Evolutionary conservation across 2,113 vertebrate species (phyloP), one percentile per base, ranked within the genome.

Genomic region (Amazona vittata): DNA sequence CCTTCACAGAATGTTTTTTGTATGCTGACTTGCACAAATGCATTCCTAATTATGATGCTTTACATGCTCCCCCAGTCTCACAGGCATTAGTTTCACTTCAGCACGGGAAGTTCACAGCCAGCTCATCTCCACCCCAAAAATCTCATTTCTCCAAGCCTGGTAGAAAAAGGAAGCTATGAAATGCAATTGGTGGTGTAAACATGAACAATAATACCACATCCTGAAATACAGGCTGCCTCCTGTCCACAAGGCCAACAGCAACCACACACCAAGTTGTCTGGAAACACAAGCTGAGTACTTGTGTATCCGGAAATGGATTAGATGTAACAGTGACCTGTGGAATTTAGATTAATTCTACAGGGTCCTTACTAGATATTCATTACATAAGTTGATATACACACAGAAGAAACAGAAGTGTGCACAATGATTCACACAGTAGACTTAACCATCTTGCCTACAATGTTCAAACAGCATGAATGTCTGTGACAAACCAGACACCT

Each of bases 371-470:
- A 77, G 28, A n/a, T 31, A 74, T 12, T 68, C 18, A 41, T 62
- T 43, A 37, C 9, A 64, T 64, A 50, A 63, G 79, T 41, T 35
- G 19, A 79, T 26, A 74, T 25, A n/a, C 14, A 57, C 28, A 46
- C 26, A 24, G 60, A 53, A 79, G 28, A 91, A 11, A 65, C 5
- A 37, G 14, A 57, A 43, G 4, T 12, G 52, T 10, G 57, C 17
- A 25, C 33, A n/a, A 4, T 26, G 13, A 63, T 74, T 69, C 0
- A 0, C 21, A 52, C 6, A 28, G 3, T 63, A 43, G 35, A 46
- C 24, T 46, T 41, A 63, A 16, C 26, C 16, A 71, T n/a, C 26
- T 20, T 15, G 21, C 76, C 15, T 35, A 26, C n/a, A 55, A 1
- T 2, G 5, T 24, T 55, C 44, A 44, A 73, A 80, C 8, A 47